Evolutionary conservation across 2,113 vertebrate species (phyloP), one percentile per base, ranked within the genome.

Genomic region (Gymnocephalus cernua): DNA sequence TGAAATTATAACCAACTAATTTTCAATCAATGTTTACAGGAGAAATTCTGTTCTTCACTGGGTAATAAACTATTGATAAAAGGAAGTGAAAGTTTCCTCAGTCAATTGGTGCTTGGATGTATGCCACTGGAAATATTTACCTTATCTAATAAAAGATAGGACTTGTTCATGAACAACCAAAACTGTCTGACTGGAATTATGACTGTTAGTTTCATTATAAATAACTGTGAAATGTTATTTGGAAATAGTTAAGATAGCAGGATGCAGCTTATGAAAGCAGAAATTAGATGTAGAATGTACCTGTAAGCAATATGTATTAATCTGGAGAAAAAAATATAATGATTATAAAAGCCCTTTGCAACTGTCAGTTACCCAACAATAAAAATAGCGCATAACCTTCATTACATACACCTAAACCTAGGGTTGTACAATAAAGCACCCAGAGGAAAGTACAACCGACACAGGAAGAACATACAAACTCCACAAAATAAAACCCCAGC

Each of bases 101-200:
- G 64, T 82, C 23, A 25, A 7, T 59, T 74, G 44, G 38, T 66
- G 14, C 51, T 68, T 84, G 82, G 81, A 56, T 41, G n/a, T 0
- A 27, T 66, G 76, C 85, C 83, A 84, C 15, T 59, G 51, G 27
- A 85, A 78, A 85, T 58, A 78, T 19, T 6, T 38, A 74, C 78
- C 74, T 86, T 76, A 85, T 84, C 84, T 56, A 41, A 13, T 2
- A 21, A 13, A 79, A 54, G 63, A 78, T 29, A 81, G 53, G 74
- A 79, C 77, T 67, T 80, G 83, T 75, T 41, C 38, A 45, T 45
- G 44, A 74, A 14, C 62, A 71, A 80, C 72, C 74, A 79, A 67
- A 75, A 19, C 32, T 78, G 71, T 69, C 57, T 53, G 23, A 25
- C 64, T 78, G 64, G 12, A 18, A 74, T 65, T 65, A 41, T 19